Evolutionary conservation across 2,888 invertebrate species (phyloP), one percentile per base, ranked within the genome.

Genomic region (Cryptus armator): DNA sequence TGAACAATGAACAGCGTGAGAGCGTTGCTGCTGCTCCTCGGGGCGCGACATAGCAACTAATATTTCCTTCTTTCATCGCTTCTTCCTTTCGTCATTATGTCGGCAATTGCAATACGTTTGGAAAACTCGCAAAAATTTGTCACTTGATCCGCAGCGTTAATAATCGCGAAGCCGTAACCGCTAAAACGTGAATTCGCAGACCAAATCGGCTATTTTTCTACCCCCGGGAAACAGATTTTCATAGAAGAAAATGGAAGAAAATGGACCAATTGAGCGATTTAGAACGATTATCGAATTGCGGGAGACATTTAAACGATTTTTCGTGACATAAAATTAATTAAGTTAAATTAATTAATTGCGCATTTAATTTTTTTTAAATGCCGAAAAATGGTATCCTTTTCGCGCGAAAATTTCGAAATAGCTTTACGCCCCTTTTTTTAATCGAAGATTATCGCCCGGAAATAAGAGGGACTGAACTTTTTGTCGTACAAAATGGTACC

Each of bases 1-100:
- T 71, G 82, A 85, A 85, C 82, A 85, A 82, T 56, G 76, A 75
- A 67, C 78, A 82, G 81, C 85, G 85, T 85, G 85, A 85, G 85
- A 85, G 78, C 85, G 51, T 29, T 56, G 29, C 70, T 56, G 29
- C 70, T 43, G 46, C 71, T 29, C 51, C 77, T 64, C 80, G 71
- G 53, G 77, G 56, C 66, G 59, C 72, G 66, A 80, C 64, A 71
- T 44, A 24, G n/a, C 67, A 16, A 76, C 80, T 24, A n/a, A n/a
- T n/a, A 72, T 72, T 80, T 84, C 59, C 67, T 51, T 66, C 74
- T 66, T 76, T 76, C n/a, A 12, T 76, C n/a, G 29, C 3, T 62
- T 44, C 43, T 14, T 66, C 53, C 43, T 44, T 76, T 81, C 59
- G 72, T 81, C 72, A 44, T 24, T 19, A 56, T 37, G 66, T 75